These are phyloP conservation scores for Lamprologus sp. DNA, from an alignment of 2,113 vertebrate species.

Conservation along the genomic window DNA sequence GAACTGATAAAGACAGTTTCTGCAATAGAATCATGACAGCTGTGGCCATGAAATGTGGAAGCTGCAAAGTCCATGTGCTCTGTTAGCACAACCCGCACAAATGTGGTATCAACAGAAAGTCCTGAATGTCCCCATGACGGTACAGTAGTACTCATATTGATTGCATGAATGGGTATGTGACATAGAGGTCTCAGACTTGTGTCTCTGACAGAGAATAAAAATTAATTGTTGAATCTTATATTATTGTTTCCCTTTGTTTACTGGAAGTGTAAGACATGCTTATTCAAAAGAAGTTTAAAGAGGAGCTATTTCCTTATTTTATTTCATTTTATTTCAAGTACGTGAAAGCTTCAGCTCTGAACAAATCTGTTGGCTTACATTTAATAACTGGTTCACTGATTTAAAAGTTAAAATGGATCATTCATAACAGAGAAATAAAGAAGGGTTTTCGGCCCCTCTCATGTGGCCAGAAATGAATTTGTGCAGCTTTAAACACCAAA, in stretches of 20 bases:
- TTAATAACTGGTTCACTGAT: not conserved
- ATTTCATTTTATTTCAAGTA: not conserved
- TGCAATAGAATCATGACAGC: not conserved
- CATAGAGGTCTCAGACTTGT: not conserved
- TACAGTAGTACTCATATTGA: not conserved
- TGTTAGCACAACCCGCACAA: not conserved
- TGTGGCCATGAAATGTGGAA: not conserved
- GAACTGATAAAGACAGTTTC: not conserved
- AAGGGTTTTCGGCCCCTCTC: accelerated
- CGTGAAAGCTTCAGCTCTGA: not conserved
- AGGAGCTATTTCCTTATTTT: not conserved
- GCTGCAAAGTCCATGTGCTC: not conserved
- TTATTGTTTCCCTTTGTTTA: not conserved
- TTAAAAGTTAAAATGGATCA: not conserved
- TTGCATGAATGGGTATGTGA: not conserved
- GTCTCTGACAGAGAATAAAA: not conserved
- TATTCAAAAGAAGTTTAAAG: not conserved
- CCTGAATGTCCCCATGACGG: accelerated
- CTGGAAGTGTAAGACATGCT: not conserved
- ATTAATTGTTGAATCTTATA: not conserved
- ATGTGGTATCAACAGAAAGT: not conserved
- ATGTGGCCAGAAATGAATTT: not conserved
- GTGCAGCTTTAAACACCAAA: not conserved
- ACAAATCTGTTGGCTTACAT: accelerated
- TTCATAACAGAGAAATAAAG: not conserved